Conservation (phyloP, 2,888 invertebrate species). For the Cephus nigrinus region DNA sequence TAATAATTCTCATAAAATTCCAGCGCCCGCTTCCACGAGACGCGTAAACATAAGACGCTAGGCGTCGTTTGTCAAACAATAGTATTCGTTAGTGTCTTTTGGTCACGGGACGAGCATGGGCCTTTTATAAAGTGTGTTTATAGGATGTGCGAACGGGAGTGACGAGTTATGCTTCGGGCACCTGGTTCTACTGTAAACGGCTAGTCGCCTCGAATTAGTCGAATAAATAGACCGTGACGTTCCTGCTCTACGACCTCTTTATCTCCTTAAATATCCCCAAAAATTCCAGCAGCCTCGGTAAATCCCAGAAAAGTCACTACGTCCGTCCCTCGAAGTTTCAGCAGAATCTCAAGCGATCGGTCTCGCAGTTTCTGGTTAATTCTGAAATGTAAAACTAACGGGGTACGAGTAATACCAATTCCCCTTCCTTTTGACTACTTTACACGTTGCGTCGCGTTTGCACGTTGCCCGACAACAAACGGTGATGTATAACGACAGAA, state of each 20-base stretch:
- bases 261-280: slow-evolving; percentile 12
- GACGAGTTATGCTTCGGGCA: slow-evolving; percentile 20
- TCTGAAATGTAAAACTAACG: background rate
- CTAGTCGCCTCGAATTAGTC: slow-evolving; percentile 15
- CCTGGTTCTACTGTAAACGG: slow-evolving; percentile 21
- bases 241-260: background rate
- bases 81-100: slow-evolving; percentile 21
- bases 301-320: too few species aligned
- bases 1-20: slow-evolving; percentile 16
- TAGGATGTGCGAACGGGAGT: slow-evolving; percentile 9
- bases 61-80: slow-evolving; percentile 22
- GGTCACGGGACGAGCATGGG: background rate
- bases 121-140: slow-evolving; percentile 22
- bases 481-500: slow-evolving; percentile 44
- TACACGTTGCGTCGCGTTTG: slow-evolving; percentile 14
- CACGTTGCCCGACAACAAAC: slow-evolving; percentile 12
- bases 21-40: background rate
- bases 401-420: background rate
- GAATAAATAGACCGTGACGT: slow-evolving; percentile 18
- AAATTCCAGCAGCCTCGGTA: background rate
- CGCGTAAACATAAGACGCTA: background rate
- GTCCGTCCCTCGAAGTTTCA: background rate
- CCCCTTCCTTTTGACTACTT: background rate
- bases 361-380: too few species aligned
- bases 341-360: background rate